These are phyloP conservation scores for Brachyptera putata DNA, from an alignment of 2,888 invertebrate species.

Conservation along the genomic window DNA sequence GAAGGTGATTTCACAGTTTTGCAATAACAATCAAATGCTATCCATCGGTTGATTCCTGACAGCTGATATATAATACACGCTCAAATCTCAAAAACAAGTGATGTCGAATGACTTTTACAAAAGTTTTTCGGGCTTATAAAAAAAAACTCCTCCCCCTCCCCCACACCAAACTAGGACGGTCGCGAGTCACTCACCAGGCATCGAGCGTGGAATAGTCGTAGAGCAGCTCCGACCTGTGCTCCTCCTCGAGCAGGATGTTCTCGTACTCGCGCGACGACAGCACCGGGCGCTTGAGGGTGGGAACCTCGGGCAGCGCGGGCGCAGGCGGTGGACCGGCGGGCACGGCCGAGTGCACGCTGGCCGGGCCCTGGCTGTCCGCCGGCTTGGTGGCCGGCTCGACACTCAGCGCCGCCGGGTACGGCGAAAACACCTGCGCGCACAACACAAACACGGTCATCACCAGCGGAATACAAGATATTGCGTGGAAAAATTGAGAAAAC, in stretches of 20 bases:
- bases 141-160: too few relatives aligned
- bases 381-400: constrained; percentile 36
- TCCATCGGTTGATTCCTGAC: too few relatives aligned
- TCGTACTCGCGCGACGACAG: constrained; percentile 76
- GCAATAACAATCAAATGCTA: too few relatives aligned
- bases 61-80: too few relatives aligned
- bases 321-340: constrained; percentile 49
- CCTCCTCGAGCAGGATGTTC: constrained; percentile 71
- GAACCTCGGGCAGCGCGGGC: constrained; percentile 32
- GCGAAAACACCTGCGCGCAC: constrained; percentile 39
- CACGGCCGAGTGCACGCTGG: constrained; percentile 32
- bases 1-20: too few relatives aligned
- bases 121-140: too few relatives aligned
- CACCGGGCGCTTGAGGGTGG: constrained; percentile 66
- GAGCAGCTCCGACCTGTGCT: constrained; percentile 68
- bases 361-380: constrained; percentile 32
- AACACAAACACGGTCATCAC: too few relatives aligned
- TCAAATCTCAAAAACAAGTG: too few relatives aligned
- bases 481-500: too few relatives aligned
- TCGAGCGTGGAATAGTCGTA: constrained; percentile 85
- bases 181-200: constrained; percentile 82
- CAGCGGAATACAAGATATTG: too few relatives aligned
- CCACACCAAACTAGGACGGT: too few relatives aligned
- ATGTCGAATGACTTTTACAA: too few relatives aligned
- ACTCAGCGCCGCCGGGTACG: constrained; percentile 48